Evolutionary conservation across 2,888 invertebrate species (phyloP), one percentile per base, ranked within the genome.

Genomic region (Phlogophora meticulosa): DNA sequence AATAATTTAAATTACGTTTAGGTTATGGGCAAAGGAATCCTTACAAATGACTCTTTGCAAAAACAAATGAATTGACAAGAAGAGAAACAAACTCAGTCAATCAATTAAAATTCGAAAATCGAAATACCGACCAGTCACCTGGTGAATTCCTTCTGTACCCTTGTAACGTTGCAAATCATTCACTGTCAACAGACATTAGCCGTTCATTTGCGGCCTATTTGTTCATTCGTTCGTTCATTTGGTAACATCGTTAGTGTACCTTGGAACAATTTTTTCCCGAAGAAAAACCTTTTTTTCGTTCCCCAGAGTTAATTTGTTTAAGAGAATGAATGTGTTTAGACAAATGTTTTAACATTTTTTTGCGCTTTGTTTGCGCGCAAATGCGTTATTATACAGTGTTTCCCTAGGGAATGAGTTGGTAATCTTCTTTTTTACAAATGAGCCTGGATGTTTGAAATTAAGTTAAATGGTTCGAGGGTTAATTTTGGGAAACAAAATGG

Each of bases 181-280:
- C 92, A 91, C 86, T 89, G 91, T 90, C 92, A 89, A 85, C 83
- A 76, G 79, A 79, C 87, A 88, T 87, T 87, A 87, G 81, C 86
- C 85, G 85, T 86, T 84, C 86, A 86, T 87, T 89, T 86, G 85
- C 73, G 84, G 86, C 82, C 88, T 89, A 90, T 91, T 91, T 90
- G 91, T 82, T 88, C 88, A 87, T 84, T 88, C 88, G 81, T 83
- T 88, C 84, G 83, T 87, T 91, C 90, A 89, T 88, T 91, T 87
- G 87, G 88, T 82, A 83, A 83, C 86, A 84, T 88, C 86, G 84
- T 89, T 89, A 86, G 85, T 84, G 81, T 71, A 77, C 82, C 80
- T 81, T 81, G 64, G 34, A 72, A 72, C 76, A 79, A n/a, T 76
- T 82, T 80, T 82, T 80, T 59, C 62, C 55, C 43, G 20, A 52